Evolutionary conservation across 2,113 vertebrate genomes (phyloP).

Genomic region (Serinus canaria): DNA sequence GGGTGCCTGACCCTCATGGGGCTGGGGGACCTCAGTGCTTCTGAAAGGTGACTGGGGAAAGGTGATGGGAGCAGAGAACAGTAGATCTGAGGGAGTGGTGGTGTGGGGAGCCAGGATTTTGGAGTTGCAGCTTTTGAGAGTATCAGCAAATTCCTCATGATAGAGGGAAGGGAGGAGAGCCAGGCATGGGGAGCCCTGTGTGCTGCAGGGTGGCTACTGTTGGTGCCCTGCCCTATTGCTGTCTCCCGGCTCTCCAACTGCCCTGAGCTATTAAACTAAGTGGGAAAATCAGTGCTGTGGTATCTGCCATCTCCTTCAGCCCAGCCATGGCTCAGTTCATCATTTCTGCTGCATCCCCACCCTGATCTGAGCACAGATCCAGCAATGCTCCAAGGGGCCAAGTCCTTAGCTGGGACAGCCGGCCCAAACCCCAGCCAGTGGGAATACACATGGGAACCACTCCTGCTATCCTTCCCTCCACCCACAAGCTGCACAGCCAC

Average conservation of each 20-base stretch:
- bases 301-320: not conserved
- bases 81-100: not conserved
- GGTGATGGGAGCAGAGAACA: not conserved
- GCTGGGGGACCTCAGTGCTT: not conserved
- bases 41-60: not conserved
- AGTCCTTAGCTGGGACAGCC: not conserved
- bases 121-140: not conserved
- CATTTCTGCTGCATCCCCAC: not conserved
- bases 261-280: not conserved
- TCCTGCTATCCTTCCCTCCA: not conserved
- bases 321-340: not conserved
- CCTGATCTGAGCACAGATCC: not conserved
- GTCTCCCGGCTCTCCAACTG: not conserved
- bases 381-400: not conserved
- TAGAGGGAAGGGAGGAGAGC: not conserved
- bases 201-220: not conserved
- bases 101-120: not conserved
- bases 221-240: not conserved
- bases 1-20: not conserved
- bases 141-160: not conserved
- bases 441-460: fast-evolving
- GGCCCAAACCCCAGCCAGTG: not conserved
- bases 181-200: not conserved
- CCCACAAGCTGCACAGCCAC: not conserved
- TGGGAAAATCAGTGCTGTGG: not conserved